Evolutionary conservation across 2,113 vertebrate genomes (phyloP).

Genomic region (Orthonyx spaldingii): DNA sequence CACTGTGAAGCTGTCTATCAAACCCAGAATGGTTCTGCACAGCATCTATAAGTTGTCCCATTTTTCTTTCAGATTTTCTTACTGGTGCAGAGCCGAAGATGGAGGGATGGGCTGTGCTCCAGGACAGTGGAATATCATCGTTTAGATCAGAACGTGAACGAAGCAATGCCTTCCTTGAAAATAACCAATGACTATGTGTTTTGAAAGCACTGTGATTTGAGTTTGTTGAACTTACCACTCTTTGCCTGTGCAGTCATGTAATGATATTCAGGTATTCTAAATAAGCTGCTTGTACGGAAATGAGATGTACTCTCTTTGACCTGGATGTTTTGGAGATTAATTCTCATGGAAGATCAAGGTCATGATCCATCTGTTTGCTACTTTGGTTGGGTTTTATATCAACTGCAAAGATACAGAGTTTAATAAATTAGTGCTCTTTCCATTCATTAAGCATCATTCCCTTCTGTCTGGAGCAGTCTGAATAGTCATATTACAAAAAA

Average conservation of each 20-base stretch:
- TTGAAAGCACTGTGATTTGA: constrained; percentile 71
- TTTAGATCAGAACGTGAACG: constrained; percentile 91
- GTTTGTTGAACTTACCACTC: constrained; percentile 51
- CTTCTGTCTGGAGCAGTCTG: constrained; percentile 58
- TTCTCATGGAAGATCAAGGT: constrained; percentile 49
- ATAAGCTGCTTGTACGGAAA: constrained; percentile 48
- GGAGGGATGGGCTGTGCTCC: constrained; percentile 91
- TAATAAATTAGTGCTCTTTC: constrained; percentile 50
- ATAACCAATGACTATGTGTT: constrained; percentile 94
- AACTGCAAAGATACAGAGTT: constrained; percentile 22
- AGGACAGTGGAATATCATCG: constrained; percentile 89
- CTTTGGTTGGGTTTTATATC: constrained; percentile 45
- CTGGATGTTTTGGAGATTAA: constrained; percentile 62
- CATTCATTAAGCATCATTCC: constrained; percentile 27
- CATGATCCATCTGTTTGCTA: constrained; percentile 53
- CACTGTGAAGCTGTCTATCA: neutral
- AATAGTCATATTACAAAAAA: constrained; percentile 22
- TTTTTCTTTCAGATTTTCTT: constrained; percentile 82
- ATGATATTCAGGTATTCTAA: constrained; percentile 57
- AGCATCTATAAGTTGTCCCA: neutral
- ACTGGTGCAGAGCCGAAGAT: constrained; percentile 87
- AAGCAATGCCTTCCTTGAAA: constrained; percentile 97
- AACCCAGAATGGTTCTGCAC: neutral
- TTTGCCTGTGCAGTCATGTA: constrained; percentile 70
- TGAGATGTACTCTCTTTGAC: constrained; percentile 56